phyloP scores from a whole-genome alignment of 64 coral and sea anemone genomes.

The Porites australiensis region DNA sequence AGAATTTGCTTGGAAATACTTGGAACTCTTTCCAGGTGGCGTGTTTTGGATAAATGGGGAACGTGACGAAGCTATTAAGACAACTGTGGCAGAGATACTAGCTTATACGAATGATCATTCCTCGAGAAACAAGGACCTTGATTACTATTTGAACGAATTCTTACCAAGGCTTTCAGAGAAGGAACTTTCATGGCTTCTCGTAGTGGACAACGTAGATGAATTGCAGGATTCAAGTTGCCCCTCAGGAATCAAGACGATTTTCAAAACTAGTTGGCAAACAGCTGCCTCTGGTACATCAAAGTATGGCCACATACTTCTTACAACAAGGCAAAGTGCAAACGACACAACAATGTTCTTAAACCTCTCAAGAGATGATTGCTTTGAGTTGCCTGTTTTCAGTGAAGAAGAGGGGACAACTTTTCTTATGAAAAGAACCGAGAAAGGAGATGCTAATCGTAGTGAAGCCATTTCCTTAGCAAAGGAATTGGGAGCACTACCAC shows the following conservation, averaged over 20 bases:
- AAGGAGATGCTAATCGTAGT: neutral
- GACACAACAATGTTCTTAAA: neutral
- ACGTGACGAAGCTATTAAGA: neutral
- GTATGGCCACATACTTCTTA: slow-evolving; percentile 49
- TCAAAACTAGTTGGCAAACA: slow-evolving; percentile 25
- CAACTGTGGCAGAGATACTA: neutral
- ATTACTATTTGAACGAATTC: too few relatives aligned
- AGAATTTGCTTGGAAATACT: too few relatives aligned
- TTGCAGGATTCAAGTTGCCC: neutral
- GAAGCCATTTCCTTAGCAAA: slow-evolving; percentile 8
- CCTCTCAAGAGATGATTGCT: neutral
- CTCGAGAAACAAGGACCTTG: too few relatives aligned
- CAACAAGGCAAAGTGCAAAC: slow-evolving; percentile 23
- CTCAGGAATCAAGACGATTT: neutral
- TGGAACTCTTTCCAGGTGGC: too few relatives aligned
- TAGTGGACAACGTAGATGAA: slow-evolving; percentile 65
- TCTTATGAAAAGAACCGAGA: slow-evolving; percentile 24
- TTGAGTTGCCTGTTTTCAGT: slow-evolving; percentile 16
- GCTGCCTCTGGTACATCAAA: neutral
- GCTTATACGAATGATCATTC: too few relatives aligned
- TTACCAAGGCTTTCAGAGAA: too few relatives aligned
- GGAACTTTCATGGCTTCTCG: too few relatives aligned
- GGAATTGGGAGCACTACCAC: slow-evolving; percentile 47
- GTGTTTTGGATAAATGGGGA: neutral
- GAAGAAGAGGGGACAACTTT: slow-evolving; percentile 41